Base-by-base conservation (phyloP, 2,113 vertebrate species). In the Ictidomys tridecemlineatus region DNA sequence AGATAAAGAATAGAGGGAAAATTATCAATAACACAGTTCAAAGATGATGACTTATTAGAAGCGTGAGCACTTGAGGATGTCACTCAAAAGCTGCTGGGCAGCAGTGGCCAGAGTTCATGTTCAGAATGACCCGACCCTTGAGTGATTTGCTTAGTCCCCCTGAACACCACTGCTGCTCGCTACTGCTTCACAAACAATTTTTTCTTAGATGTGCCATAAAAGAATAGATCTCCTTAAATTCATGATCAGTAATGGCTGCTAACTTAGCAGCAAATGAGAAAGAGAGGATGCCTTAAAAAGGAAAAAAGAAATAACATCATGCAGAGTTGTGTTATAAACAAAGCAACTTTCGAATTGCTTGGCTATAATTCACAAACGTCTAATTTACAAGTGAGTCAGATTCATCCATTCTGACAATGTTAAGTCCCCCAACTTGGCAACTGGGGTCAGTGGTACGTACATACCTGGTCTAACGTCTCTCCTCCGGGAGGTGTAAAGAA, bases 381-480 rank as follows among this genome's bases (percentile, higher is more conserved):
- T 24, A 6, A 69, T 32, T n/a, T 39, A 83, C 11, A 39, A 28
- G 26, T 0, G 34, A 65, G 65, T 34, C 34, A 9, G 28, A 45
- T 10, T 53, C 72, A 63, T 56, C n/a, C n/a, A 0, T 9, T 30
- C 0, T 0, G 32, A 39, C 30, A 2, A 0, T 0, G 28, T n/a
- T 39, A 34, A 26, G 39, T 24, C 42, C 22, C 16, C 5, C 20
- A 10, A 28, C 0, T 1, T 2, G 32, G 17, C 13, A 4, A 5
- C 30, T 2, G 4, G 28, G 32, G 17, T 13, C 2, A 0, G 0
- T 24, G 30, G 37, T 16, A 4, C 48, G 51, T 17, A 22, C 97
- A 45, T 98, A 99, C 99, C 99, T 99, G 98, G 72, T 99, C 99
- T 39, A 99, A 89, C 0, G 99, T 99, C 98, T 99, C 99, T 97